These are phyloP conservation scores for Neodon shergylaensis DNA, from an alignment of 2,113 vertebrate species.

Conservation along the genomic window DNA sequence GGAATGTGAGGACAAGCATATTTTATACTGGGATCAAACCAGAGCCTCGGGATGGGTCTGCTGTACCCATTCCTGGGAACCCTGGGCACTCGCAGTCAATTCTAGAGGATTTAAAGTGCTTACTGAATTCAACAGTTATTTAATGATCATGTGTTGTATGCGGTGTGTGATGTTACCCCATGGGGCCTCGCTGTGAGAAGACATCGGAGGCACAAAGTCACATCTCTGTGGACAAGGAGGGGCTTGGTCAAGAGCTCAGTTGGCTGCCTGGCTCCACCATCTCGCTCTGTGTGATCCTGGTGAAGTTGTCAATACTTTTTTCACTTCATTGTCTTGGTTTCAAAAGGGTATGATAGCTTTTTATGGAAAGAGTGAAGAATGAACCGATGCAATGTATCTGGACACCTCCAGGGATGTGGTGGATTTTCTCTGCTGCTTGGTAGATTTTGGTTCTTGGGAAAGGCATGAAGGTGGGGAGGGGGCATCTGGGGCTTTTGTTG, in stretches of 20 bases:
- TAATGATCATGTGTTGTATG: background rate
- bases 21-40: constrained; percentile 24
- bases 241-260: background rate
- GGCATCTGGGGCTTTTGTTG: background rate
- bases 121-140: background rate
- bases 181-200: background rate
- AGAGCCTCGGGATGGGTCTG: background rate
- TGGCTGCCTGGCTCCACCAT: background rate
- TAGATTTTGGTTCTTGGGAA: background rate
- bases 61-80: background rate
- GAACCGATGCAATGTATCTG: background rate
- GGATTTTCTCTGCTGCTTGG: background rate
- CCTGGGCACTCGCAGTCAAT: background rate
- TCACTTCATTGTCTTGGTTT: background rate
- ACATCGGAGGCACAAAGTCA: background rate
- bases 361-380: background rate
- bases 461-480: background rate
- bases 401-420: background rate
- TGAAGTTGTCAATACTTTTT: background rate
- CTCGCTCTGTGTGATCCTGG: background rate
- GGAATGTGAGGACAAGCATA: constrained; percentile 42
- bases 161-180: background rate
- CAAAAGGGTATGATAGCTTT: background rate
- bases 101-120: background rate
- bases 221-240: background rate